These are phyloP conservation scores for Neomicropteryx cornuta DNA, from an alignment of 1,140 invertebrate genomes.

Conservation along the genomic window DNA sequence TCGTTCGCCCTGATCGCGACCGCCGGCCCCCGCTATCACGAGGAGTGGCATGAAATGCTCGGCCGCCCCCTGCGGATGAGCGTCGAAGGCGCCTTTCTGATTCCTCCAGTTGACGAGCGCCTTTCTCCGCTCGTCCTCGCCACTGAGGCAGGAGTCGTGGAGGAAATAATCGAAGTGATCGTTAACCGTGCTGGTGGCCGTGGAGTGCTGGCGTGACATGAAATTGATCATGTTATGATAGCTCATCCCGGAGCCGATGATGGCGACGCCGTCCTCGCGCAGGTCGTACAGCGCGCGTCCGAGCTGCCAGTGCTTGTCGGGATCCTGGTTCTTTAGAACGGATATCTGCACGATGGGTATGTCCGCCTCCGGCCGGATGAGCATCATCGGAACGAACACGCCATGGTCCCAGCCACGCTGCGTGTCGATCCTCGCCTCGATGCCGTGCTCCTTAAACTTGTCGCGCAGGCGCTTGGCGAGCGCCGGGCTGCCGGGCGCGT, in stretches of 20 bases:
- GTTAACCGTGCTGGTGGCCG: not conserved
- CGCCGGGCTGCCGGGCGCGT: conserved; percentile 7
- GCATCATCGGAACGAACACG: conserved; percentile 9
- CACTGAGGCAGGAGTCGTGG: conserved; percentile 11
- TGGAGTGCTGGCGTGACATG: conserved; percentile 14
- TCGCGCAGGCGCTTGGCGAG: conserved; percentile 10
- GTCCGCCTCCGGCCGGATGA: conserved; percentile 23
- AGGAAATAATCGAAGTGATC: conserved; percentile 11
- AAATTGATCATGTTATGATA: conserved; percentile 36
- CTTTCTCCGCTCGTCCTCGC: conserved; percentile 12
- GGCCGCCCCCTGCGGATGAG: conserved; percentile 14
- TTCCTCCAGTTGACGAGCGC: conserved; percentile 14
- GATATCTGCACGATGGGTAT: conserved; percentile 1
- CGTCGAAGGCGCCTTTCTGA: conserved; percentile 7
- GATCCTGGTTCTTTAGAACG: not conserved
- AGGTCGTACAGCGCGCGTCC: conserved; percentile 26
- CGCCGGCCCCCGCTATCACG: conserved; percentile 17
- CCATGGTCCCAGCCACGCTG: conserved; percentile 21
- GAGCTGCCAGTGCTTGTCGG: conserved; percentile 8
- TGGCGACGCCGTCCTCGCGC: conserved; percentile 28
- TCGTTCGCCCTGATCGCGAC: conserved; percentile 21
- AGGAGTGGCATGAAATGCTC: conserved; percentile 21
- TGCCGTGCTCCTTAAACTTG: conserved; percentile 8
- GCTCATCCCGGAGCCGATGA: conserved; percentile 33
- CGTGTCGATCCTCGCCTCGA: conserved; percentile 9